phyloP scores from a whole-genome alignment of 2,797 vertebrate genomes.

The Crocodylus rhombifer region DNA sequence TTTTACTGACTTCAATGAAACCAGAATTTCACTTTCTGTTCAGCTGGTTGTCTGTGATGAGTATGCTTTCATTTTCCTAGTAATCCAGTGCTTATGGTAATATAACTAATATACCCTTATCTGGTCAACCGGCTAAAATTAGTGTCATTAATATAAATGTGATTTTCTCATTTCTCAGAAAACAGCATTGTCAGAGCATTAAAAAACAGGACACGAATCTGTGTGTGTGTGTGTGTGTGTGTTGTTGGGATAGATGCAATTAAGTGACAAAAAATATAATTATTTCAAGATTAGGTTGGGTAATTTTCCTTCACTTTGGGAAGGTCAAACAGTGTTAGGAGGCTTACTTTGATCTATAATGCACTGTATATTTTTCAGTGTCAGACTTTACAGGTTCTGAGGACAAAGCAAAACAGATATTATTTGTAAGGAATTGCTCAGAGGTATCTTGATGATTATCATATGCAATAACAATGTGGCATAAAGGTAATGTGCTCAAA shows the following conservation, averaged over 20 bases:
- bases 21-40: neutral
- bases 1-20: fast-evolving
- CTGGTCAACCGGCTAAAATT: neutral
- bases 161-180: slow-evolving; percentile 11
- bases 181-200: neutral
- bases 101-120: neutral
- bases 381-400: neutral
- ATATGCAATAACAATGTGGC: neutral
- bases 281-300: neutral
- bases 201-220: neutral
- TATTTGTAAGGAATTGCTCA: neutral
- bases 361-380: neutral
- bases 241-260: neutral
- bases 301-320: neutral
- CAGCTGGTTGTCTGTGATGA: fast-evolving
- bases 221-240: neutral
- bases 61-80: neutral
- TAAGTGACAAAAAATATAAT: slow-evolving; percentile 33
- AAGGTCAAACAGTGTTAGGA: neutral
- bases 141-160: slow-evolving; percentile 15
- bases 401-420: neutral
- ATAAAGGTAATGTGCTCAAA: neutral
- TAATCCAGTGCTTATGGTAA: neutral
- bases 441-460: neutral
- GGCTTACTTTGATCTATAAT: neutral